Evolutionary conservation across 2,113 vertebrate genomes (phyloP), one percentile per base, ranked within the genome.

Genomic region (Rhegmatorhina hoffmannsi): DNA sequence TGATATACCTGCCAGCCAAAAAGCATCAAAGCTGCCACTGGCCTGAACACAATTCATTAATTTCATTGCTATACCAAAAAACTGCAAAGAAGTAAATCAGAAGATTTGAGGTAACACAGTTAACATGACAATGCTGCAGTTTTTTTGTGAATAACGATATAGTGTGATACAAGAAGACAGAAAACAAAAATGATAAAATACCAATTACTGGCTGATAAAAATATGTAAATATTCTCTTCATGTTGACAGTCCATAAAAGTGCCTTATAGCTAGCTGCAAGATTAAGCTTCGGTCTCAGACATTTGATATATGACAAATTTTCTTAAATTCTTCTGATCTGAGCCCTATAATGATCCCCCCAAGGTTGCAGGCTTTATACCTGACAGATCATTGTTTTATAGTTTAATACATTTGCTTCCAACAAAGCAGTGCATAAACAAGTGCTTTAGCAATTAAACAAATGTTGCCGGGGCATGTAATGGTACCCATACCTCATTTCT

Each of bases 381-480:
- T 95, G 87, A 91, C 85, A 94, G 84, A 83, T 89, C 67, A 90
- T 87, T 96, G 90, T 68, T 96, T 93, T 77, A 94, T 52, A 66
- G 77, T 93, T 92, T 73, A 77, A 89, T 85, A 84, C 75, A 76
- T 94, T 95, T 94, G 76, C 67, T 91, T 78, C n/a, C 38, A 92
- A 69, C 80, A 95, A 92, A 84, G 76, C 67, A 74, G 36, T 64
- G 40, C 18, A 53, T 88, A 96, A 95, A 95, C 86, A 96, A 93
- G 63, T 44, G 81, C 86, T 93, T 93, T 64, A 95, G 82, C 67
- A 96, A 97, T 94, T 95, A 97, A 95, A 94, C 79, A 96, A 84
- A 95, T 90, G 86, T 93, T 94, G 59, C 68, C 92, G 56, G 60
- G 60, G 76, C 76, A 75, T 33, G 21, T 86, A 94, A 93, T 88